Base-by-base conservation (phyloP, 2,113 vertebrate species). In the Aramus guarauna region DNA sequence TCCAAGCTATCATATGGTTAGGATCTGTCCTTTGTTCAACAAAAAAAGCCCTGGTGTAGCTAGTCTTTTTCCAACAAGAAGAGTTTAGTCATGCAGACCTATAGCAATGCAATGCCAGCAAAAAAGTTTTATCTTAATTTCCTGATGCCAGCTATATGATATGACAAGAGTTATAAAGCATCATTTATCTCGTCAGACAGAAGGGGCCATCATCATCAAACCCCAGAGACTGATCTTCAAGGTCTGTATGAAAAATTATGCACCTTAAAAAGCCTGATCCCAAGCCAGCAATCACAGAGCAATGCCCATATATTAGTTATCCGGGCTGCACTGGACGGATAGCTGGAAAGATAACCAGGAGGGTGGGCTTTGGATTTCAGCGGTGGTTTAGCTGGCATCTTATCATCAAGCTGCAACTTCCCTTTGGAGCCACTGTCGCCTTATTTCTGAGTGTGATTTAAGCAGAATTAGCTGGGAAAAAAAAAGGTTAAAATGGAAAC, bases 71-170 rank as follows among this genome's bases (percentile, higher is more conserved):
- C 53, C 55, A 62, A 48, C 39, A 89, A 18, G 47, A 86, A 69
- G 34, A 69, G 16, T 48, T 84, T 4, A 56, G 66, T 78, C 73
- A 26, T 87, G 75, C 77, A 91, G 94, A 79, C 85, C 77, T 94
- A 0, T 41, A 85, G 93, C 90, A 64, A 29, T 91, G 94, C 94
- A 72, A 68, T 73, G 92, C 91, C 85, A 97, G 94, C 96, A 93
- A 29, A 92, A 92, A 97, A 97, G 94, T 94, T 96, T 84, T 53
- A 50, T 81, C 95, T 90, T 88, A 58, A 95, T 95, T 96, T 96
- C 95, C 95, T 96, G 80, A 60, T 92, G 91, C 94, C 92, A 94
- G 91, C 93, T 87, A 30, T 3, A 41, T 1, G 58, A 39, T 34
- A 48, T 66, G 91, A 90, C 87, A 91, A 66, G 97, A 94, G 74